Conservation (phyloP, 2,888 invertebrate species). For the Cylloceria caligata region DNA sequence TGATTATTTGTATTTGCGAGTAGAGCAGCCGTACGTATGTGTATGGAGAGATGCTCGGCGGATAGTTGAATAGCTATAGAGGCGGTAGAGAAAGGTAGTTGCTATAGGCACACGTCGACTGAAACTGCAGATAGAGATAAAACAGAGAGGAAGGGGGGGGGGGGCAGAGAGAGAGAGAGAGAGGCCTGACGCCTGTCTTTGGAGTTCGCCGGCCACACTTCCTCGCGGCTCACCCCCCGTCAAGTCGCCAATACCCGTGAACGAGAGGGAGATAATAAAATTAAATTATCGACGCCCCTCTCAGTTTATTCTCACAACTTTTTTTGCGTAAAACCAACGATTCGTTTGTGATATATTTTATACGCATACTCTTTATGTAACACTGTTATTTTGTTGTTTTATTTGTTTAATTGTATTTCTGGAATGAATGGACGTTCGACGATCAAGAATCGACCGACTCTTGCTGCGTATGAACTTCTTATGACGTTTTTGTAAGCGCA, state of each 20-base stretch:
- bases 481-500: constrained; percentile 56
- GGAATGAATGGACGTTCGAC: constrained; percentile 24
- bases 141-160: background rate
- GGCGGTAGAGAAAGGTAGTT: constrained; percentile 1
- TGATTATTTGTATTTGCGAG: constrained; percentile 15
- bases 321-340: background rate
- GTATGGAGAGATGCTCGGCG: background rate
- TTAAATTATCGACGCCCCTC: constrained; percentile 28
- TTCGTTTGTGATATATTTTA: background rate
- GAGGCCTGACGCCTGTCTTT: background rate
- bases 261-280: constrained; percentile 73
- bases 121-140: constrained; percentile 16
- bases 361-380: background rate
- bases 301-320: too few relatives aligned
- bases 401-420: constrained; percentile 15
- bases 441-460: constrained; percentile 54
- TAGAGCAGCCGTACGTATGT: background rate
- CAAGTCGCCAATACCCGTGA: constrained; percentile 68
- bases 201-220: constrained; percentile 16
- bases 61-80: constrained; percentile 22
- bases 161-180: constrained; percentile 3
- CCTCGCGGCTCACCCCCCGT: constrained; percentile 66
- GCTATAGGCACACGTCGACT: background rate
- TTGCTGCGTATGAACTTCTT: constrained; percentile 49
- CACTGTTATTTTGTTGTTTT: constrained; percentile 12